A percentile compares a stretch with the other conserved stretches of the same genome.
Conservation (phyloP, 2,113 vertebrate species). For the Brienomyrus brachyistius region DNA sequence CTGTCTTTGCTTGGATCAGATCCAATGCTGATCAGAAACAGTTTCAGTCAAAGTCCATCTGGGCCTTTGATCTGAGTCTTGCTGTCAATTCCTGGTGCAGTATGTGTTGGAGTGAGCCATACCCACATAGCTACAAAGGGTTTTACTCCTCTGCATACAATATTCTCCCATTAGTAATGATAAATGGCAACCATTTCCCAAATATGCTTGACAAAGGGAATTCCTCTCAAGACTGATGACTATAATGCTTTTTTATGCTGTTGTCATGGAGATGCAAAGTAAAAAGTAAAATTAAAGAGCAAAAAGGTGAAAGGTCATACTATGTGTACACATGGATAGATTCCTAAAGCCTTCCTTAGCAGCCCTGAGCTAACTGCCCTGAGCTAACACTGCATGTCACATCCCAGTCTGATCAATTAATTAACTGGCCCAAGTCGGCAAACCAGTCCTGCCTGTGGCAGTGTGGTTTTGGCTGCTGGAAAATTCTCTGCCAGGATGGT, state of each 20-base stretch:
- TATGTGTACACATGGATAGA: background rate
- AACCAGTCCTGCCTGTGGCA: background rate
- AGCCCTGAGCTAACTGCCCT: background rate
- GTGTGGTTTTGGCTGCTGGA: background rate
- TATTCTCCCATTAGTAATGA: background rate
- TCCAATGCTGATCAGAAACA: background rate
- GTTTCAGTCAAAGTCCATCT: background rate
- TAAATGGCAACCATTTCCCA: background rate
- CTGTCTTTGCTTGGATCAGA: background rate
- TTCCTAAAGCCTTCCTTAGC: background rate
- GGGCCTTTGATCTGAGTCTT: slow-evolving; percentile 1
- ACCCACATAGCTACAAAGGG: background rate
- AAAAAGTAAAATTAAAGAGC: background rate
- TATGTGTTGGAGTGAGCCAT: background rate
- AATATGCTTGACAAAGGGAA: background rate
- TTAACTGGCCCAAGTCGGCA: background rate
- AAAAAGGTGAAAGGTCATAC: background rate
- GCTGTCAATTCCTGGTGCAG: background rate
- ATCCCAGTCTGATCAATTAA: background rate
- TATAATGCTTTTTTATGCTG: background rate
- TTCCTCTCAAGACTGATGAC: slow-evolving; percentile 3
- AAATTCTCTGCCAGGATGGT: background rate
- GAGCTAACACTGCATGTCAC: background rate
- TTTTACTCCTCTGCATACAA: background rate
- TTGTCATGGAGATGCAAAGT: slow-evolving; percentile 4